Evolutionary conservation across 2,888 invertebrate genomes (phyloP), one percentile per base, ranked within the genome.

Genomic region (Acronicta aceris): DNA sequence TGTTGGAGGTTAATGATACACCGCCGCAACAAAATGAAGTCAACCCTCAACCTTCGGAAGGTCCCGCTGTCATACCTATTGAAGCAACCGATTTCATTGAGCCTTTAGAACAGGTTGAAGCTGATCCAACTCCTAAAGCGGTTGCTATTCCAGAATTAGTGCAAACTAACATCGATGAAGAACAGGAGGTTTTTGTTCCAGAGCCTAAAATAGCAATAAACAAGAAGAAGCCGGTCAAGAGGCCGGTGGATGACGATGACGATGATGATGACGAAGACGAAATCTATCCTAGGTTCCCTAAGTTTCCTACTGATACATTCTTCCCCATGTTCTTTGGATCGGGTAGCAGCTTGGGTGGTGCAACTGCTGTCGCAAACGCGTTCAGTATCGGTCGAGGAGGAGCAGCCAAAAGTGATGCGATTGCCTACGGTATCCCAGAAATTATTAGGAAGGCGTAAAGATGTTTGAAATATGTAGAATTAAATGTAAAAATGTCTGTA

Each of bases 361-460:
- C 96, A 5, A 96, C 96, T 0, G 97, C 97, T 5, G 95, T 97
- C 15, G 97, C 97, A 17, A 97, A 97, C 81, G 96, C 96, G 49
- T 97, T 96, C 82, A 96, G 96, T 79, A 97, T 96, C 0, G 96
- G 96, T 1, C 95, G 95, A 69, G 96, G 96, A 1, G 97, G 97
- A 0, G 95, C 96, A 0, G 97, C 97, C 1, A 96, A 95, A 60
- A 96, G 96, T 69, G 96, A 97, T 67, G 97, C 97, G 0, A 96
- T 96, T 0, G 96, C 96, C 0, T 97, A 96, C 79, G 97, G 96
- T 5, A 95, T 95, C 54, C 95, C 96, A 1, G 86, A 95, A 79
- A 87, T 93, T 55, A 88, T 87, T 62, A 86, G 69, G 70, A 86
- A 85, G 71, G 60, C 73, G 60, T 73, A 78, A 77, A 78, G 61